Conservation (phyloP, 2,113 vertebrate genomes). For the Nansenia antarctica region DNA sequence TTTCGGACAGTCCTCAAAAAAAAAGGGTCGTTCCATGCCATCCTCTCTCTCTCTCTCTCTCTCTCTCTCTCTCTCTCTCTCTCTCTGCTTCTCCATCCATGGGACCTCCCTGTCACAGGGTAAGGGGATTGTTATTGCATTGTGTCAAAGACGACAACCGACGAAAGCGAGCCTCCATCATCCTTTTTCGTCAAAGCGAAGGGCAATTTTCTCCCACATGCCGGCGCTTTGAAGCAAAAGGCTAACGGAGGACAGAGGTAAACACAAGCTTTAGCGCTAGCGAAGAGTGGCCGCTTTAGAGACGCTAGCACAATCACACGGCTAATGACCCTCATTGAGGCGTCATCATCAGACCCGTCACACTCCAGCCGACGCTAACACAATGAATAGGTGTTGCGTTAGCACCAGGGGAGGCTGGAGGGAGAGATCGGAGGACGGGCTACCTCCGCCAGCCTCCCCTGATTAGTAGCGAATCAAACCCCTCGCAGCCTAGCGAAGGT, state of each 20-base stretch:
- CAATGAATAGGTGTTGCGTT: conserved; percentile 70
- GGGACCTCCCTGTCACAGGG: conserved; percentile 42
- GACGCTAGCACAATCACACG: conserved; percentile 56
- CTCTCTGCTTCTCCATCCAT: conserved; percentile 41
- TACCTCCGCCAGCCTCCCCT: no score
- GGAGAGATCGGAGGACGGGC: no score
- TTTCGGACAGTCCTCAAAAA: conserved; percentile 44
- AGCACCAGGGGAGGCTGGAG: no score
- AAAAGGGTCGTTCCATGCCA: conserved; percentile 39
- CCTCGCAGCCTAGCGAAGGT: conserved; percentile 47
- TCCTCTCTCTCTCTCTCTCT: conserved; percentile 20
- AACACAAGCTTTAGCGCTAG: conserved; percentile 30
- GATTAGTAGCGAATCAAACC: no score
- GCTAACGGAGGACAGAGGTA: conserved; percentile 12
- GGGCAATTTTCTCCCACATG: conserved; percentile 54
- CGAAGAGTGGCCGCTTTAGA: conserved; percentile 24
- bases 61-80: conserved; percentile 12
- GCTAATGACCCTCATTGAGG: conserved; percentile 71
- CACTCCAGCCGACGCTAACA: conserved; percentile 63
- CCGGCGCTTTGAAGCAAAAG: conserved; percentile 41
- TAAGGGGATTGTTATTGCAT: conserved; percentile 62
- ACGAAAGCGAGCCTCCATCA: conserved; percentile 42
- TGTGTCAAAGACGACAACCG: conserved; percentile 49
- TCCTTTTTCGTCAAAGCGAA: conserved; percentile 40
- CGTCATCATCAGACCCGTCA: conserved; percentile 63